Evolutionary conservation across 2,797 vertebrate genomes (phyloP).

Genomic region (Coccyzus lansbergi): DNA sequence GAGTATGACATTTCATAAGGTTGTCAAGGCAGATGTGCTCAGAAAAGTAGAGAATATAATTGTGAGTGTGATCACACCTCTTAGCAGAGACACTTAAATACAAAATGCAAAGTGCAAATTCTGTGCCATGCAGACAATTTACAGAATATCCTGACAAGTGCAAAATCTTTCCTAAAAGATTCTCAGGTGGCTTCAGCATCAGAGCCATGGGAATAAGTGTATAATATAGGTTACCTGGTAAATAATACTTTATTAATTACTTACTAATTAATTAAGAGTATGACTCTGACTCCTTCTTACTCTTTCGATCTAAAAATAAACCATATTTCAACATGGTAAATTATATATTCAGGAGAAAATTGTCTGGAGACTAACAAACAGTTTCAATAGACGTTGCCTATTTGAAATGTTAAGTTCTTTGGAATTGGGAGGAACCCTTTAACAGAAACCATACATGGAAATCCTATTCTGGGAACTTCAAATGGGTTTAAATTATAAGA

Average conservation of each 20-base stretch:
- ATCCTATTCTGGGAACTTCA: not conserved
- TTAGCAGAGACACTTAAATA: slow-evolving; percentile 40
- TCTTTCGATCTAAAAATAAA: not conserved
- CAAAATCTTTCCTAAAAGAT: not conserved
- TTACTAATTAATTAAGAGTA: not conserved
- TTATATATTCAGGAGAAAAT: not conserved
- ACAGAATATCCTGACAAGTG: not conserved
- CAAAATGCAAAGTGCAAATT: not conserved
- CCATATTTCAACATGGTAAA: not conserved
- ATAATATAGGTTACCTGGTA: not conserved
- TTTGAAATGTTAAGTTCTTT: not conserved
- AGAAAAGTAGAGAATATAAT: not conserved
- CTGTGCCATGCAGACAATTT: not conserved
- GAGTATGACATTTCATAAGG: not conserved
- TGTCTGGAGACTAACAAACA: not conserved
- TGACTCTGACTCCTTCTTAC: not conserved
- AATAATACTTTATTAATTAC: not conserved
- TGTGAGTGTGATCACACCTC: slow-evolving; percentile 19
- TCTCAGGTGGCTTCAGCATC: not conserved
- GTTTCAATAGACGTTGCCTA: not conserved
- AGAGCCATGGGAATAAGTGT: not conserved
- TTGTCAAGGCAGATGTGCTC: not conserved
- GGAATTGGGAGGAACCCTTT: not conserved
- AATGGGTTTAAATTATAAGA: not conserved
- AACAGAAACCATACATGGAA: not conserved